Conservation (phyloP, 2,797 vertebrate genomes). For the Enteromius afrohamiltoni region DNA sequence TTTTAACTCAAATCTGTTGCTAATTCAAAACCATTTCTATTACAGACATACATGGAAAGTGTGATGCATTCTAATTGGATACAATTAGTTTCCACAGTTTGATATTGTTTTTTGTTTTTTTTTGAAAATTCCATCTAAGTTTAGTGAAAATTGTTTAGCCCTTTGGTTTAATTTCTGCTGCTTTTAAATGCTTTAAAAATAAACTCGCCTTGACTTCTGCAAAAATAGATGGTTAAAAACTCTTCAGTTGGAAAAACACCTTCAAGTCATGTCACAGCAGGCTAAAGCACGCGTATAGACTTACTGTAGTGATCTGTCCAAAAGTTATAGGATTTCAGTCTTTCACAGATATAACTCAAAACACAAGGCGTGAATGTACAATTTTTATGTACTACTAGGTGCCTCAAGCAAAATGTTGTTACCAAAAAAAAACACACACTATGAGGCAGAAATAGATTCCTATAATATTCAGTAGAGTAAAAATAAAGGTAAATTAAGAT, state of each 20-base stretch:
- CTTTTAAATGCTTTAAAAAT: conserved; percentile 12
- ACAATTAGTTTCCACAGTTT: background rate
- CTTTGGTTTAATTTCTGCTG: conserved; percentile 1
- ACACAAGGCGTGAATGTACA: background rate
- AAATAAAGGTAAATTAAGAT: background rate
- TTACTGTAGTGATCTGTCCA: background rate
- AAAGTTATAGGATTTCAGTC: background rate
- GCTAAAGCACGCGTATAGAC: background rate
- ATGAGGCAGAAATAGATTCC: background rate
- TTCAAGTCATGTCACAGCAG: background rate
- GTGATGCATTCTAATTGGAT: background rate
- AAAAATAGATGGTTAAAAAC: conserved; percentile 9
- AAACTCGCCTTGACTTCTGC: background rate
- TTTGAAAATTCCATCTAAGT: background rate
- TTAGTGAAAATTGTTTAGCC: background rate
- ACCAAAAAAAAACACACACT: background rate
- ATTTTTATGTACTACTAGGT: background rate
- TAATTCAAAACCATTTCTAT: background rate
- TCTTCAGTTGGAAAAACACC: background rate
- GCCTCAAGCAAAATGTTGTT: conserved; percentile 8
- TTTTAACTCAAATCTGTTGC: background rate
- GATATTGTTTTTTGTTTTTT: background rate
- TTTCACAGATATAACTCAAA: background rate
- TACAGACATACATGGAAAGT: background rate
- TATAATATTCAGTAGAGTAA: background rate